Conservation (phyloP, 2,113 vertebrate genomes). For the Petaurus breviceps region DNA sequence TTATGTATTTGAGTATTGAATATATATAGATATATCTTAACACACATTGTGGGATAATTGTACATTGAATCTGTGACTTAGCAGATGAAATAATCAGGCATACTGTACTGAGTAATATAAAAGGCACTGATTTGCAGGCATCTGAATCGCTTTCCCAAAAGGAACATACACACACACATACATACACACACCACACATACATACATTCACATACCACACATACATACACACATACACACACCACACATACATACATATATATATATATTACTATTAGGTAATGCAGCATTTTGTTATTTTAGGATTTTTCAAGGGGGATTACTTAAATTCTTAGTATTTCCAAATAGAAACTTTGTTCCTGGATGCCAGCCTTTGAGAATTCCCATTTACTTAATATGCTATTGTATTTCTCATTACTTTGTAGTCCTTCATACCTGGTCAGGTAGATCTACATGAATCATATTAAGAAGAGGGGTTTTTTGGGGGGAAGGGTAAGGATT, state of each 20-base stretch:
- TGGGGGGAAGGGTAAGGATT: constrained; percentile 64
- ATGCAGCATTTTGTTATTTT: constrained; percentile 65
- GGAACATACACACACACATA: constrained; percentile 33
- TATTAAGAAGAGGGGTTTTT: constrained; percentile 76
- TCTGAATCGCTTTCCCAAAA: constrained; percentile 69
- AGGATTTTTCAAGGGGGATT: constrained; percentile 67
- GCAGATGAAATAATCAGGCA: constrained; percentile 72
- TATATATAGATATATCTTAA: constrained; percentile 38
- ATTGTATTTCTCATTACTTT: constrained; percentile 82
- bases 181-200: too few relatives aligned
- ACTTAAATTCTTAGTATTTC: constrained; percentile 80
- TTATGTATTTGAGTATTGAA: constrained; percentile 40
- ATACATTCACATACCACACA: constrained; percentile 1
- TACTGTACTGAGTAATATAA: constrained; percentile 67
- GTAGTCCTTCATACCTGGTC: constrained; percentile 81
- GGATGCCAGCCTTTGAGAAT: constrained; percentile 79
- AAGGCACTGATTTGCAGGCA: constrained; percentile 71
- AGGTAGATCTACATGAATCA: constrained; percentile 79
- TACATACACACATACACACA: too few relatives aligned
- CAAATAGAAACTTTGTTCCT: constrained; percentile 83
- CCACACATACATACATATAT: too few relatives aligned
- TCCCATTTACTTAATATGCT: constrained; percentile 71
- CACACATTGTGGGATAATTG: constrained; percentile 70
- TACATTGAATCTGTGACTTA: constrained; percentile 74
- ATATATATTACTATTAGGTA: constrained; percentile 63